A percentile compares a stretch with the other conserved stretches of the same genome.
Conservation (phyloP, 2,113 vertebrate species). For the Phaetusa simplex region DNA sequence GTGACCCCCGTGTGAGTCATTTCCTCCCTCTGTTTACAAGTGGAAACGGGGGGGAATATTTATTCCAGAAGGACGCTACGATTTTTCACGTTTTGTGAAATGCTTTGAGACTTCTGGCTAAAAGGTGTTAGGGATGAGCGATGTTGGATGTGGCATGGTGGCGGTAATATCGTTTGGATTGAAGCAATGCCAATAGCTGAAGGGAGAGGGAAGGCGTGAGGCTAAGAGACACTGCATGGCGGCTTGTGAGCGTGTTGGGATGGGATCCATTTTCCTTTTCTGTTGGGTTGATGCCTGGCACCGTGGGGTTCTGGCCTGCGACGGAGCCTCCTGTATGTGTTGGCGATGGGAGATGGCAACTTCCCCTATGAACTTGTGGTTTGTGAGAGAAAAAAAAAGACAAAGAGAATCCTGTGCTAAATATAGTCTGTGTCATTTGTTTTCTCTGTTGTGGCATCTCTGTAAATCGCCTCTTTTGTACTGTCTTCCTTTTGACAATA, state of each 20-base stretch:
- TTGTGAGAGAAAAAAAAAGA: neutral
- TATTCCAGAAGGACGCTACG: neutral
- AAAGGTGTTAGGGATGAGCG: neutral
- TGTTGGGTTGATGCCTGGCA: neutral
- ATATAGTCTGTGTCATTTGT: conserved; percentile 41
- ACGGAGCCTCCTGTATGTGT: neutral
- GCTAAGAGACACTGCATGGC: rapidly evolving
- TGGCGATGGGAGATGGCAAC: neutral
- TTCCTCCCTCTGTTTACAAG: neutral
- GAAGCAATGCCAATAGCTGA: neutral
- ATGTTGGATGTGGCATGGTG: rapidly evolving
- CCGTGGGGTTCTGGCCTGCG: neutral
- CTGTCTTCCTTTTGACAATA: conserved; percentile 7
- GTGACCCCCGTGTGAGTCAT: neutral
- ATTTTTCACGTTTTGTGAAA: neutral
- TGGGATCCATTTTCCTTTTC: neutral
- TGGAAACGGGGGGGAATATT: neutral
- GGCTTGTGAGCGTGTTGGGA: neutral
- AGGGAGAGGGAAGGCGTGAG: neutral
- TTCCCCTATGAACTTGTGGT: neutral
- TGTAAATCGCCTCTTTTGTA: conserved; percentile 17
- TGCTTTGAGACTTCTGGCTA: neutral
- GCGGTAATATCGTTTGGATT: neutral
- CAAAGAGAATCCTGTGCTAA: conserved; percentile 55
- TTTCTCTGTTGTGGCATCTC: conserved; percentile 38